These are phyloP conservation scores for Drosophila planitibia DNA, from an alignment of 2,888 invertebrate genomes.

Conservation along the genomic window DNA sequence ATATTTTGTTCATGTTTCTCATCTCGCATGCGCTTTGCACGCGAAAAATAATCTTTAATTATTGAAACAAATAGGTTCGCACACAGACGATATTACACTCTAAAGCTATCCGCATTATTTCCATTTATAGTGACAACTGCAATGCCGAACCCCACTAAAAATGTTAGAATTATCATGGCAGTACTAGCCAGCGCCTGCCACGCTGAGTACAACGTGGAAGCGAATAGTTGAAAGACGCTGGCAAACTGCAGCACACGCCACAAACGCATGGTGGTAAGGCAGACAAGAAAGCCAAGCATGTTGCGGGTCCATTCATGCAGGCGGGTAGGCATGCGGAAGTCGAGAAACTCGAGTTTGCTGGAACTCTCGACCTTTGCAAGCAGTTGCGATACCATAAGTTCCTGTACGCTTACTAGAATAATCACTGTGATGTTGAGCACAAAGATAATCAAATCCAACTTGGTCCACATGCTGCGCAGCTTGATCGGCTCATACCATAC, in stretches of 20 bases:
- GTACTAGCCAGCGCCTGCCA: slow-evolving; percentile 63
- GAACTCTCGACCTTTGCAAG: slow-evolving; percentile 61
- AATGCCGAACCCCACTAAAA: slow-evolving; percentile 72
- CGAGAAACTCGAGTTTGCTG: slow-evolving; percentile 74
- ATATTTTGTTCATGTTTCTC: slow-evolving; percentile 19
- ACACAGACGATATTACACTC: slow-evolving; percentile 45
- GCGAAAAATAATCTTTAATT: slow-evolving; percentile 68
- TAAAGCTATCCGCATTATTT: slow-evolving; percentile 66
- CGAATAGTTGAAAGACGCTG: slow-evolving; percentile 77
- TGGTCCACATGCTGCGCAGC: slow-evolving; percentile 72
- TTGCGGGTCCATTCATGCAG: slow-evolving; percentile 52
- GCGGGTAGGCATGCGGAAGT: slow-evolving; percentile 73
- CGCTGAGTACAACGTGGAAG: slow-evolving; percentile 70
- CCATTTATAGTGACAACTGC: slow-evolving; percentile 79
- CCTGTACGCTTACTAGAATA: slow-evolving; percentile 46
- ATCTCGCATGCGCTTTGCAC: slow-evolving; percentile 54
- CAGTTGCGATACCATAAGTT: slow-evolving; percentile 56
- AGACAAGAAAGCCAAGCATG: slow-evolving; percentile 72
- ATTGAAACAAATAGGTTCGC: slow-evolving; percentile 81
- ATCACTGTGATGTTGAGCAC: slow-evolving; percentile 61
- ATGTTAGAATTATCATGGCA: slow-evolving; percentile 66
- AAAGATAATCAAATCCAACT: slow-evolving; percentile 75
- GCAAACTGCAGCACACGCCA: slow-evolving; percentile 84
- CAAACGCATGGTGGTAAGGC: slow-evolving; percentile 78
- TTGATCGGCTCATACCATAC: slow-evolving; percentile 63